phyloP scores from a whole-genome alignment of 1,140 invertebrate species.

The Cydia strobilella region DNA sequence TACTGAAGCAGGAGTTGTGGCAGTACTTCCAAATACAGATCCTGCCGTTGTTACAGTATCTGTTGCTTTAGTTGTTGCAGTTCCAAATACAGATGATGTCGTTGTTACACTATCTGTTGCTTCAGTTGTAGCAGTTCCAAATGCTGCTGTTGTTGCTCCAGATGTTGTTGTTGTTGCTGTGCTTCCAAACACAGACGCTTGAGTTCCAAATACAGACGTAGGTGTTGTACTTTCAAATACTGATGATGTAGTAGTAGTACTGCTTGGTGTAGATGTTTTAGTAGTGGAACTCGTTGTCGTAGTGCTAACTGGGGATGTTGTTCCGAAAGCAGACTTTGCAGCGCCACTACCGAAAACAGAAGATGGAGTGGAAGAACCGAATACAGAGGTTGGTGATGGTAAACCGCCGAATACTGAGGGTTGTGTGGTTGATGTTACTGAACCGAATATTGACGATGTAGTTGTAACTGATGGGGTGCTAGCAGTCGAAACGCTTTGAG shows the following conservation, averaged over 20 bases:
- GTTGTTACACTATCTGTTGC: constrained; percentile 34
- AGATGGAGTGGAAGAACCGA: background rate
- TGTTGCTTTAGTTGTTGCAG: constrained; percentile 22
- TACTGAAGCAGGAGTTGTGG: constrained; percentile 45
- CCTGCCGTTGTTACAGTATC: constrained; percentile 34
- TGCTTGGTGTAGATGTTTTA: constrained; percentile 7
- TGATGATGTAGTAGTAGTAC: constrained; percentile 27
- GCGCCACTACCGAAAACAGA: background rate
- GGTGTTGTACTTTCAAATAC: constrained; percentile 4
- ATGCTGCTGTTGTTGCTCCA: constrained; percentile 35
- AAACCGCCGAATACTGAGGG: constrained; percentile 32
- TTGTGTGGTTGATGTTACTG: constrained; percentile 33
- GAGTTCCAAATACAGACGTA: constrained; percentile 10
- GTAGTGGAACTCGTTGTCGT: background rate
- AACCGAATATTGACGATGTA: constrained; percentile 40
- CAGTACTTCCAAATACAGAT: constrained; percentile 37
- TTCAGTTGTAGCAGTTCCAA: constrained; percentile 22
- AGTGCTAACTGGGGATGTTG: background rate
- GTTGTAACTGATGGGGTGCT: background rate
- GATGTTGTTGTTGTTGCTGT: constrained; percentile 32
- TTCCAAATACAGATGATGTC: constrained; percentile 43
- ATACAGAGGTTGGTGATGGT: background rate
- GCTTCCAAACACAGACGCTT: constrained; percentile 34
- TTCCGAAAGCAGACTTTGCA: background rate
- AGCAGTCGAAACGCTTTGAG: background rate